These are phyloP conservation scores for Congeria kusceri DNA, from an alignment of 2,888 invertebrate species.

Conservation along the genomic window DNA sequence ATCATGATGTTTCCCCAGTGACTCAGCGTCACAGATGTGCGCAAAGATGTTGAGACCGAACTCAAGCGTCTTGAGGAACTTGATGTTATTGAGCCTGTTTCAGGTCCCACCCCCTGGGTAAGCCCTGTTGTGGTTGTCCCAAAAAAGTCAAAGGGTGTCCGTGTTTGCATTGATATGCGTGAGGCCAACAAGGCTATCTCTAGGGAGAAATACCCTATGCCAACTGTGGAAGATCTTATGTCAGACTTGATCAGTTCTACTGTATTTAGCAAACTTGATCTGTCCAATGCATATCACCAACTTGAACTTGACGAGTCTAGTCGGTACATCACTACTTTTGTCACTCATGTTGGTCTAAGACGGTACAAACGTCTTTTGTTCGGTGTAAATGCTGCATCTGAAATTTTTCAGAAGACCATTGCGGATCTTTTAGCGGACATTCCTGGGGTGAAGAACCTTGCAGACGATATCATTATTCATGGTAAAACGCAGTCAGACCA, in stretches of 20 bases:
- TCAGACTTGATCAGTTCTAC: constrained; percentile 60
- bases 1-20: constrained; percentile 44
- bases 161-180: constrained; percentile 70
- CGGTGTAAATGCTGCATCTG: constrained; percentile 6
- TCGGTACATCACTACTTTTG: constrained; percentile 60
- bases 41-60: constrained; percentile 65
- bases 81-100: constrained; percentile 72
- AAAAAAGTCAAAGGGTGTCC: constrained; percentile 61
- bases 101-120: constrained; percentile 74
- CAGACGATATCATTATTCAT: constrained; percentile 4
- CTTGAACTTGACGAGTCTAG: constrained; percentile 59
- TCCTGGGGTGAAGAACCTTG: background rate
- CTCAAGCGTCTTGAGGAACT: constrained; percentile 62
- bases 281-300: constrained; percentile 68
- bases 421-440: background rate
- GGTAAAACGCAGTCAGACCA: constrained; percentile 1
- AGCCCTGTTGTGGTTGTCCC: constrained; percentile 70
- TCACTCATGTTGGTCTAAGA: constrained; percentile 1
- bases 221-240: constrained; percentile 67
- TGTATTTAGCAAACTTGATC: constrained; percentile 64
- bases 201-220: constrained; percentile 61
- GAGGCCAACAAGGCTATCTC: constrained; percentile 64
- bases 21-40: constrained; percentile 49
- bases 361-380: constrained; percentile 1
- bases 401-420: constrained; percentile 1